Conservation (phyloP, 2,888 invertebrate genomes). For the Neoscelio sp. region DNA sequence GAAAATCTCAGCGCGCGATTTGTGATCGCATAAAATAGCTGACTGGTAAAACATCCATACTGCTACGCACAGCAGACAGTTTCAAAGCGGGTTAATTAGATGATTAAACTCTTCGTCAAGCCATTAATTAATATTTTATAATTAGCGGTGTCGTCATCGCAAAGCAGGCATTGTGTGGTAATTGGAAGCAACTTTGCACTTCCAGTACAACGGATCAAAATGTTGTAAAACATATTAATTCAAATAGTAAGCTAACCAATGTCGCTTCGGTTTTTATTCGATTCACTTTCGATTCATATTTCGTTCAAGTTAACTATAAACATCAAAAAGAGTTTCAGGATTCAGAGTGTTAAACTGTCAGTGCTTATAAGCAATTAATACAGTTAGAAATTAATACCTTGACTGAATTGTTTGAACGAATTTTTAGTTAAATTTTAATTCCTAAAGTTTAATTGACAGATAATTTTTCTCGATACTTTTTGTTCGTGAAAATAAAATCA, state of each 20-base stretch:
- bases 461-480: no score
- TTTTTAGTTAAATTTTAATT: no score
- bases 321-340: not conserved
- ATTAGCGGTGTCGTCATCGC: conserved; percentile 72
- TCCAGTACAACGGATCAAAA: conserved; percentile 37
- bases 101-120: conserved; percentile 74
- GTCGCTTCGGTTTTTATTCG: conserved; percentile 10
- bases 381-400: no score
- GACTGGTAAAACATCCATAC: conserved; percentile 23
- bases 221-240: conserved; percentile 34
- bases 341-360: not conserved
- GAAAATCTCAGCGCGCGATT: conserved; percentile 22
- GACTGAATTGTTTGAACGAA: no score
- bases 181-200: conserved; percentile 71
- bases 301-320: conserved; percentile 24
- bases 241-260: conserved; percentile 33
- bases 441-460: no score
- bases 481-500: no score
- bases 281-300: conserved; percentile 1
- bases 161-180: conserved; percentile 70
- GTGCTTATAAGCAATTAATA: no score
- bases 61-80: conserved; percentile 51
- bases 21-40: conserved; percentile 41
- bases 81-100: conserved; percentile 73
- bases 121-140: conserved; percentile 79